Conservation (phyloP, 2,113 vertebrate genomes). For the Muscicapa adusta region DNA sequence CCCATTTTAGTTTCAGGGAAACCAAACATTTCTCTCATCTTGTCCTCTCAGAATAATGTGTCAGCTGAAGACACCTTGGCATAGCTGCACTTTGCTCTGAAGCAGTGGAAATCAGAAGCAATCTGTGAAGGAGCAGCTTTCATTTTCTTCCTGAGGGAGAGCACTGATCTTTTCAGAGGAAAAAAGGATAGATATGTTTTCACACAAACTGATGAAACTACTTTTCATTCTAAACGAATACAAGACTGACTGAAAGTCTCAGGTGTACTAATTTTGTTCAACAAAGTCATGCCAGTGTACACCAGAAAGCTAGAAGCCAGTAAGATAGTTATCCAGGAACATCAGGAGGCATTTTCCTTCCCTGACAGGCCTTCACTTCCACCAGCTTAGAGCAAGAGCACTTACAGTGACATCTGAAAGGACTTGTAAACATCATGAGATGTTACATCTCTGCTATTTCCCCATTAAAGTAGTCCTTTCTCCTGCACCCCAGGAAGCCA, state of each 20-base stretch:
- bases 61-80: conserved; percentile 34
- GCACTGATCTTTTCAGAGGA: conserved; percentile 47
- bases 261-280: conserved; percentile 49
- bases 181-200: conserved; percentile 62
- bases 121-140: conserved; percentile 42
- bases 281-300: conserved; percentile 31
- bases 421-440: conserved; percentile 32
- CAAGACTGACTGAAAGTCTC: conserved; percentile 62
- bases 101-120: conserved; percentile 63
- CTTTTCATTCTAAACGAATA: conserved; percentile 66
- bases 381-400: conserved; percentile 47
- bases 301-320: conserved; percentile 19
- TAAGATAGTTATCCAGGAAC: conserved; percentile 39
- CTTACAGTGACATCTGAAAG: conserved; percentile 61
- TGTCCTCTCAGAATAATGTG: background rate
- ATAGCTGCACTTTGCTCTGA: conserved; percentile 59
- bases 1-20: background rate
- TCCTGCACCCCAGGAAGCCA: background rate
- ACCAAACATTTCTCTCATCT: background rate
- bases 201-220: conserved; percentile 63
- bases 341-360: conserved; percentile 45
- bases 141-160: conserved; percentile 63
- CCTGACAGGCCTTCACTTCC: conserved; percentile 62
- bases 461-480: background rate
- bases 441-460: background rate